Base-by-base conservation (phyloP, 2,888 invertebrate genomes). In the Eilema caniola region DNA sequence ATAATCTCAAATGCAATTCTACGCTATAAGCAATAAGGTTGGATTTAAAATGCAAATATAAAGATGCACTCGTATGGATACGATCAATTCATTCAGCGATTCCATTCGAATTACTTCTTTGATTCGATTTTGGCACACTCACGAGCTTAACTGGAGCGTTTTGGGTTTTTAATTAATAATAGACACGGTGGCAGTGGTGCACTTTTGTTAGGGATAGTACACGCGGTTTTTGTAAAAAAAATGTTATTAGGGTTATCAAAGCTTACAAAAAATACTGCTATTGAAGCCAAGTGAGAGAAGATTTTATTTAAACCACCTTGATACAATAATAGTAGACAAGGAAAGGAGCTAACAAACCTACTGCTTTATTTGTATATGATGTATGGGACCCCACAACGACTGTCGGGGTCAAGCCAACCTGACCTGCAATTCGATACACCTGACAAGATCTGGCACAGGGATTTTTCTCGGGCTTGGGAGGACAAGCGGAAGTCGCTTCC, bases 81-180 rank as follows among this genome's bases (percentile, higher is more conserved):
- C 83, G 81, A 84, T 83, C 82, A 85, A 85, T 84, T 84, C 83
- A 86, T 86, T 85, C 83, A 76, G 71, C 84, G 84, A 88, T 92
- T 92, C 90, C 92, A 89, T 89, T 88, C 88, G 90, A 92, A 90
- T 92, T 87, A 89, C 85, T 90, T 90, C 90, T 92, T 93, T 93
- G 90, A 93, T 92, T 92, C 90, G 86, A 90, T 92, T 90, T 86
- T 79, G 86, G 85, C 86, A 83, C 88, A 87, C 86, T 89, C 86
- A 82, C 85, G 79, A 86, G 90, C 86, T 91, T 90, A 90, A 90
- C 90, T 84, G 85, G 81, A 85, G 84, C 88, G 86, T 87, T 91
- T 92, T 91, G 86, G 89, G 89, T 87, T 92, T 93, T 93, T 90
- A 93, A 93, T 93, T 93, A 93, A 92, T 92, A 92, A 92, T 90